Base-by-base conservation (phyloP, 2,888 invertebrate species). In the Embidobia sp. region DNA sequence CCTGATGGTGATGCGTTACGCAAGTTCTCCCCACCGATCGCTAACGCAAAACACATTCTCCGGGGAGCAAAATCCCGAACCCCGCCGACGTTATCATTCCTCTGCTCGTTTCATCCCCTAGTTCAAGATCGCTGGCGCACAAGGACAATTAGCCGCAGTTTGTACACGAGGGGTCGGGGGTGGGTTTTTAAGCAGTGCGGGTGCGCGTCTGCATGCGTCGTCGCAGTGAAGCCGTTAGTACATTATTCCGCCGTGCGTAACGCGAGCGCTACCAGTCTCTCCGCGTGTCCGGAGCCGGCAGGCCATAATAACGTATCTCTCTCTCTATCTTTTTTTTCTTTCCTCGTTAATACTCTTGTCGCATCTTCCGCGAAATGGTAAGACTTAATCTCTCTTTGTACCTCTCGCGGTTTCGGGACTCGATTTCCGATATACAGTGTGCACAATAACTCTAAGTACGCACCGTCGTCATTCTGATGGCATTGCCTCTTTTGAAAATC, bases 121-220 rank as follows among this genome's bases (percentile, higher is more conserved):
- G 63, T 72, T 55, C 63, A 72, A 72, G 72, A 72, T 64, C 72
- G 63, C 48, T 37, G 18, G 19, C 53, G 13, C 19, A 18, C 57
- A 74, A 74, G 67, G 74, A 51, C 66, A 67, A 75, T 75, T 67
- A 61, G 59, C 55, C 37, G 57, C 49, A 67, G 15, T 16, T 22
- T 27, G 22, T 37, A 18, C 7, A 33, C 10, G 27, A 15, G 75
- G 72, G 75, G 77, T 61, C 48, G 64, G 74, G 72, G 46, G 76
- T 13, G 46, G 22, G 16, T 10, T n/a, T 35, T 6, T 2, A n/a
- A 11, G 27, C 63, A 81, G 82, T 85, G 87, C 84, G 86, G 83
- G 79, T 85, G 85, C 85, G 87, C 85, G 82, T 80, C 84, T 84
- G 86, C 82, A 86, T 85, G 87, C 86, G 85, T 81, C 79, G 82